phyloP scores from a whole-genome alignment of 2,113 vertebrate species.

The Corythornis vintsioides region DNA sequence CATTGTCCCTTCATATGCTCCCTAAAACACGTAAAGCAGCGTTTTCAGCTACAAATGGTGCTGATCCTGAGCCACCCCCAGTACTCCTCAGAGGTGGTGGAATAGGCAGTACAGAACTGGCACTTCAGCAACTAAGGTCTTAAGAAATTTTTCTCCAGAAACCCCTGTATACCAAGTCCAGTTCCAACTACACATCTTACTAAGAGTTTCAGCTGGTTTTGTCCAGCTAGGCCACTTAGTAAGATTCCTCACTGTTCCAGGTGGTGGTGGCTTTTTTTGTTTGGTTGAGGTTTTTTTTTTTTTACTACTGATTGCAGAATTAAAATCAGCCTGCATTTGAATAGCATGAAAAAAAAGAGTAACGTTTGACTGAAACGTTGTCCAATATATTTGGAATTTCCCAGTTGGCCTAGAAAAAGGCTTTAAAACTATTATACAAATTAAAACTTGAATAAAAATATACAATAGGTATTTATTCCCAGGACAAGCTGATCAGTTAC shows the following conservation, averaged over 20 bases:
- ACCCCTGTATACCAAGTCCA: background rate
- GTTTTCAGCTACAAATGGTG: background rate
- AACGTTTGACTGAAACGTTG: background rate
- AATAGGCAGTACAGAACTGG: background rate
- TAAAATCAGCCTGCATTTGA: background rate
- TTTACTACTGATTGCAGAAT: background rate
- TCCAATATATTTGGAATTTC: background rate
- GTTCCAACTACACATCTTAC: background rate
- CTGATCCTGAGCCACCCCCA: background rate
- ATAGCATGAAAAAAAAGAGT: background rate
- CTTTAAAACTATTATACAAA: conserved; percentile 12
- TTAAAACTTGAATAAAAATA: conserved; percentile 30
- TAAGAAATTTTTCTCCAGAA: background rate
- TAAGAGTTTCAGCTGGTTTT: background rate
- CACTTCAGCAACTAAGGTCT: background rate
- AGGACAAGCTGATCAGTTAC: background rate
- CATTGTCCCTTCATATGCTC: background rate
- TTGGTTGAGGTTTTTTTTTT: background rate
- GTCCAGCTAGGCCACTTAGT: background rate
- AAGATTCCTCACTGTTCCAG: background rate
- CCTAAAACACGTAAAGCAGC: background rate
- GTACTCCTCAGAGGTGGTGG: rapidly evolving
- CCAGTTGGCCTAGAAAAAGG: conserved; percentile 2
- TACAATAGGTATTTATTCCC: background rate
- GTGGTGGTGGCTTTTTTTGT: background rate